phyloP scores from a whole-genome alignment of 2,888 invertebrate species.

The Aporophyla nigra region DNA sequence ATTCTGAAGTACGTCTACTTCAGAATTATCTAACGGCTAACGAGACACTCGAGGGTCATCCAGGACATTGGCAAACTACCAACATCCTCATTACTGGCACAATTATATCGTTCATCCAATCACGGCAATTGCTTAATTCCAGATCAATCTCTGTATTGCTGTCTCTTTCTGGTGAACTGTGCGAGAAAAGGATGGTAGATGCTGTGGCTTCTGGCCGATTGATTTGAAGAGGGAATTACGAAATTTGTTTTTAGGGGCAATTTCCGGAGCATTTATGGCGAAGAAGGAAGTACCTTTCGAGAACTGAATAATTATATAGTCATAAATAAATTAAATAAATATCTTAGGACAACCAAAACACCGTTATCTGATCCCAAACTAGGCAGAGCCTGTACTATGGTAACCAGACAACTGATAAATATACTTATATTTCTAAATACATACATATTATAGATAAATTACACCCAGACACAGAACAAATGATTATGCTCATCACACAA shows the following conservation, averaged over 20 bases:
- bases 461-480: no score
- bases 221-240: conserved; percentile 25
- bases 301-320: background rate
- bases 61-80: conserved; percentile 58
- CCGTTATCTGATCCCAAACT: no score
- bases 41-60: conserved; percentile 23
- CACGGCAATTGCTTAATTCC: conserved; percentile 65
- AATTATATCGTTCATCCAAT: conserved; percentile 71
- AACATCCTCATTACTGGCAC: conserved; percentile 73
- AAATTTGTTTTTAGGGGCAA: conserved; percentile 24
- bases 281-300: background rate
- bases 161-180: background rate
- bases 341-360: no score
- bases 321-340: no score
- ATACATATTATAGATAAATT: no score
- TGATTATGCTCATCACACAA: no score
- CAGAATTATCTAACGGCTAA: conserved; percentile 7
- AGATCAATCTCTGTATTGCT: conserved; percentile 5
- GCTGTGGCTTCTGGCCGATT: conserved; percentile 8
- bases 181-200: conserved; percentile 10
- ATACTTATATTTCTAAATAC: no score
- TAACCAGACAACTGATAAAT: no score
- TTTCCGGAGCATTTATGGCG: conserved; percentile 20
- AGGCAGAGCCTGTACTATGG: no score
- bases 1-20: background rate